Evolutionary conservation across 1,140 invertebrate genomes (phyloP), one percentile per base, ranked within the genome.

Genomic region (Drosophila fuyamai): DNA sequence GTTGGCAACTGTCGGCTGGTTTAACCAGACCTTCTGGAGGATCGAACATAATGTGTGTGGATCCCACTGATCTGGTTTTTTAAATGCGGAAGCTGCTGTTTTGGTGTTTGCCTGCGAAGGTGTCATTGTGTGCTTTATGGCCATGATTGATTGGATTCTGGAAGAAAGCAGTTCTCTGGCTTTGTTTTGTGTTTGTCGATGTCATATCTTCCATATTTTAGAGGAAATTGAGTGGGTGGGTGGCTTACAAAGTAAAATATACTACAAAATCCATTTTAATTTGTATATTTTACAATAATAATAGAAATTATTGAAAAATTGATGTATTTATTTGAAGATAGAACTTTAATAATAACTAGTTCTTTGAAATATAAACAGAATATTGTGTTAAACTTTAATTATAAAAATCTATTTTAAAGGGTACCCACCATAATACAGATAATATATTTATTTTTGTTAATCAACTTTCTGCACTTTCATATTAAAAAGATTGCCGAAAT

Each of bases 121-220:
- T 81, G 82, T 86, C 79, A 59, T 76, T 63, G 65, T 71, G 48
- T 55, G 68, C 53, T 43, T 70, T 50, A 56, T 50, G 62, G 54
- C 7, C 62, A 83, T 83, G 84, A 88, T 88, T 76, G 83, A 88
- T 88, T 76, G 63, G 46, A 23, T 55, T 14, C 36, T 35, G 54
- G 10, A 1, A 29, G 29, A 46, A 47, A 36, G 18, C 9, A 18
- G 9, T 32, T 12, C n/a, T 38, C 12, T 4, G 35, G 13, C 10
- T 38, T 32, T 16, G 8, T n/a, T 27, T 70, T 46, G 6, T 6
- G 1, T 1, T 32, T 12, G 3, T 6, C 38, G 35, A 32, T 16
- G 23, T n/a, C 10, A 54, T 7, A 36, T 18, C 14, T 67, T 32
- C 3, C n/a, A 40, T 12, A 38, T 43, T 62, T 16, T n/a, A 50